Evolutionary conservation across 2,888 invertebrate genomes (phyloP).

Genomic region (Macroteleia sp.): DNA sequence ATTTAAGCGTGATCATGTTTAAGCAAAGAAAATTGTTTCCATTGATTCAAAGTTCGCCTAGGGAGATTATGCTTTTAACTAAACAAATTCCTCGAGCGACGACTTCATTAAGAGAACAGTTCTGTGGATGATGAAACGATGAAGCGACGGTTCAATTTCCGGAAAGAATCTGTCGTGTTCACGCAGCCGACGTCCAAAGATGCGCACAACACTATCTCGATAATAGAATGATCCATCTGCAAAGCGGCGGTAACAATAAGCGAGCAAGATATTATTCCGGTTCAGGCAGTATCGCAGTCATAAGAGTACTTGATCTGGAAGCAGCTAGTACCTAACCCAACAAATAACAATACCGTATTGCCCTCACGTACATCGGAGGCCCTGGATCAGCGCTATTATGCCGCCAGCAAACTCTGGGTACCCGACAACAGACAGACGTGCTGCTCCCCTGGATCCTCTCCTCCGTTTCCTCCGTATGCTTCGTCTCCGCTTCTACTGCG

Average conservation of each 20-base stretch:
- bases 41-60: not conserved
- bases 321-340: conserved; percentile 74
- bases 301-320: conserved; percentile 73
- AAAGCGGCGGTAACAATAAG: conserved; percentile 73
- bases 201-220: conserved; percentile 68
- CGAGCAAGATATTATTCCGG: conserved; percentile 74
- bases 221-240: conserved; percentile 77
- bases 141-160: conserved; percentile 46
- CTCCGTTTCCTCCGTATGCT: conserved; percentile 34
- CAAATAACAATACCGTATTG: conserved; percentile 79
- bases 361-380: conserved; percentile 74
- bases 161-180: conserved; percentile 50
- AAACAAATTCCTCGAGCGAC: conserved; percentile 13
- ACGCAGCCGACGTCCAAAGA: conserved; percentile 7
- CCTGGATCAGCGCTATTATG: conserved; percentile 74
- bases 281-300: conserved; percentile 70
- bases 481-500: not conserved
- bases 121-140: conserved; percentile 23
- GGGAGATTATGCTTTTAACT: not conserved
- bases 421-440: conserved; percentile 69
- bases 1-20: no score
- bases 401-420: conserved; percentile 54
- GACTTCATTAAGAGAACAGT: conserved; percentile 28
- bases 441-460: conserved; percentile 51
- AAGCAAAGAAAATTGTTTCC: no score